Base-by-base conservation (phyloP, 2,888 invertebrate species). In the Nipponacmea schrenckii region DNA sequence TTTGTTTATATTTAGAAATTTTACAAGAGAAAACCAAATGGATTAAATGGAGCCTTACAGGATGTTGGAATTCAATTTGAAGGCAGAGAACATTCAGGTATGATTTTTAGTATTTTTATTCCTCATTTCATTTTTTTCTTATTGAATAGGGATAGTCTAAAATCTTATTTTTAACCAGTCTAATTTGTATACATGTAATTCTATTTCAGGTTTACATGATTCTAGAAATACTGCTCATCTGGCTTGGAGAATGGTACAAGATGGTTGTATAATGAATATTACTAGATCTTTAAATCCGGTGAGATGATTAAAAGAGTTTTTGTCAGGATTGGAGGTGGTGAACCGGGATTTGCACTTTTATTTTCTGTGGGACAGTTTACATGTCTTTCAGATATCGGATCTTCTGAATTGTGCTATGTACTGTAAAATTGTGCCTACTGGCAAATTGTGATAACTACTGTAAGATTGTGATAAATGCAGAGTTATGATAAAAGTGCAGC, bases 221-320 rank as follows among this genome's bases (percentile, higher is more conserved):
- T 91, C 92, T 17, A 90, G 90, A 78, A 93, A 93, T 84, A 91
- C 93, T 65, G 92, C 92, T 15, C 87, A 86, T 63, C 86, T 93
- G 70, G 90, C 91, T 46, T 90, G 89, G 81, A 90, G 90, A 86
- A 91, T 93, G 91, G 89, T 91, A 44, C 80, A 85, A 69, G 92
- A 92, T 85, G 92, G 92, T 24, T 91, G 91, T 76, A 80, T 89
- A 26, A 85, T 92, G 78, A 85, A 86, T 73, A 89, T 91, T 67
- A 92, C 92, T 8, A 88, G 84, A 73, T 76, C 77, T 20, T 68
- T 85, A n/a, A 39, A 64, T 46, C 68, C 20, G 70, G 77, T 74
- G 75, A 62, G 70, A 65, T 62, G 50, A 65, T 39, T 39, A 39
- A 5, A 8, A 39, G 39, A 39, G 31, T 31, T 39, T 10, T 39